Base-by-base conservation (phyloP, 1,140 invertebrate species). In the Aphelenchoides avenae region DNA sequence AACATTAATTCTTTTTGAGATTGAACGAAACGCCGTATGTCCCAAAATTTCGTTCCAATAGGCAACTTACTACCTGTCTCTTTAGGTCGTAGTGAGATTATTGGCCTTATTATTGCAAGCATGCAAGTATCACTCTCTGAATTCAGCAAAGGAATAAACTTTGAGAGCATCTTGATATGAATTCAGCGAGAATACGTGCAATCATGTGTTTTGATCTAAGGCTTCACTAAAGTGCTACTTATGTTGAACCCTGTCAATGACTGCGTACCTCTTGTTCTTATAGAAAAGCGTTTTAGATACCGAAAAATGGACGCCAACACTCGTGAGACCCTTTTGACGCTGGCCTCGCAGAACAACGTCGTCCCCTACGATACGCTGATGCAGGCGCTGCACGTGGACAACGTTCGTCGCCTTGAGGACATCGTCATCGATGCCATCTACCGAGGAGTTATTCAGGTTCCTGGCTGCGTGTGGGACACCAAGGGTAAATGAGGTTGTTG, bases 381-480 rank as follows among this genome's bases (percentile, higher is more conserved):
- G 18, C 15, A 42, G 13, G 29, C 30, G 13, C 24, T 57, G 29
- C 24, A 40, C 15, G 61, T 40, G 15, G 26, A 61, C 51, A 63
- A 7, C 9, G 55, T 59, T 11, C 56, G 57, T n/a, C 31, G 43
- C 30, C 20, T 57, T n/a, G 55, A 57, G 26, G 20, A 61, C 31
- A 13, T 24, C 18, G 29, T 57, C 37, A 60, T 57, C 26, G 15
- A 63, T 18, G 33, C 57, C 20, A 57, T 57, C 55, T 57, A 57
- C 50, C 39, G 61, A 13, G 55, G 50, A 6, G 20, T 40, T 15
- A 44, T 57, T 27, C 51, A 61, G 7, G 55, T 57, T 36, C 3
- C 18, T 36, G 18, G 11, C 18, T 13, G 34, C 34, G 18, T 13
- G n/a, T 36, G n/a, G 34, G 11, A 11, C n/a, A 36, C 11, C 34